phyloP scores from a whole-genome alignment of 2,888 invertebrate genomes.

The Beris morrisii region DNA sequence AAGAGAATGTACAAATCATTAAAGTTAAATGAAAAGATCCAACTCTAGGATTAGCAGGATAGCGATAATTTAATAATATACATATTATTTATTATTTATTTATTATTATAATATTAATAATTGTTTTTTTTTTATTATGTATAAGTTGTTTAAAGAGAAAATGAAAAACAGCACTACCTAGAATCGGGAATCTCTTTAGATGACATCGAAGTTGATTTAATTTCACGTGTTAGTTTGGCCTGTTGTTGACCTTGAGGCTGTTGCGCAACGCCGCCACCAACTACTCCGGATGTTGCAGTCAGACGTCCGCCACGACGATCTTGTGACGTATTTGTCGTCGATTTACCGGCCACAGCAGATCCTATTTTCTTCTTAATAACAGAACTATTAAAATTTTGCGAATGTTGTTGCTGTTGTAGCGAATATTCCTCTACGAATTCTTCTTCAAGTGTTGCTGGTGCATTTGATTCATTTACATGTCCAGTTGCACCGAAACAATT shows the following conservation, averaged over 20 bases:
- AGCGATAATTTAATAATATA: slow-evolving; percentile 21
- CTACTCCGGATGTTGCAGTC: slow-evolving; percentile 35
- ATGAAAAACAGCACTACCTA: slow-evolving; percentile 55
- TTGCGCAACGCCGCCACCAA: slow-evolving; percentile 37
- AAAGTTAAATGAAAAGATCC: too few species aligned
- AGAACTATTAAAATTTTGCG: slow-evolving; percentile 49
- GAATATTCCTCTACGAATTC: slow-evolving; percentile 54
- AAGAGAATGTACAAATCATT: too few species aligned
- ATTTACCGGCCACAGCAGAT: slow-evolving; percentile 39
- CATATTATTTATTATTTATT: slow-evolving; percentile 25
- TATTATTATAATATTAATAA: slow-evolving; percentile 30
- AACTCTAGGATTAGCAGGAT: too few species aligned
- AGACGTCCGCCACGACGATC: slow-evolving; percentile 26
- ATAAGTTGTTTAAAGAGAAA: slow-evolving; percentile 18
- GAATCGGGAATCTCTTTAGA: slow-evolving; percentile 57
- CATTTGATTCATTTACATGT: slow-evolving; percentile 47
- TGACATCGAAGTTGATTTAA: slow-evolving; percentile 46
- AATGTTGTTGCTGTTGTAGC: slow-evolving; percentile 53
- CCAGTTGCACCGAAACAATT: slow-evolving; percentile 42
- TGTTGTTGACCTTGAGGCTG: slow-evolving; percentile 47
- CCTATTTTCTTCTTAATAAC: slow-evolving; percentile 44
- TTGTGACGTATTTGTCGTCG: slow-evolving; percentile 37
- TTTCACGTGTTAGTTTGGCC: slow-evolving; percentile 49
- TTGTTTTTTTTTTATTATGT: slow-evolving; percentile 17
- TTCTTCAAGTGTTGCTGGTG: slow-evolving; percentile 45